Evolutionary conservation across 2,113 vertebrate species (phyloP).

Genomic region (Mustelus asterias): DNA sequence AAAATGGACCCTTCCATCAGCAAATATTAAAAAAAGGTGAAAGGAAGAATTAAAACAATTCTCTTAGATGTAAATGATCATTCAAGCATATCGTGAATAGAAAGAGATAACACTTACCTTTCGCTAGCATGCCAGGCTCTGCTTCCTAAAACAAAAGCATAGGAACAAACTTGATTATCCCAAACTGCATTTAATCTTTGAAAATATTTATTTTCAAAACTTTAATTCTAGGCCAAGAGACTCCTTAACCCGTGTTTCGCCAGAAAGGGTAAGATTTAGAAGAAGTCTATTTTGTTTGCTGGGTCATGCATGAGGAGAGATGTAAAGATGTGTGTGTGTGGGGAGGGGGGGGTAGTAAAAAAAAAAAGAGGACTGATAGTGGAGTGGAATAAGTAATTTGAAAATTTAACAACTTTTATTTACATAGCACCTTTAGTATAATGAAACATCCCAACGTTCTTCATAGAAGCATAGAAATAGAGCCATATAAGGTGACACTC

Average conservation of each 20-base stretch:
- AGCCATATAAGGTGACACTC: background rate
- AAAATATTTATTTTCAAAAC: background rate
- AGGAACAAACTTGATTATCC: background rate
- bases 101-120: conserved; percentile 60
- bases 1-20: background rate
- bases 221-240: background rate
- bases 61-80: background rate
- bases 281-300: background rate
- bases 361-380: background rate
- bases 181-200: background rate
- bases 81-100: background rate
- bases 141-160: conserved; percentile 57
- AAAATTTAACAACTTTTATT: background rate
- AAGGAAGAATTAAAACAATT: background rate
- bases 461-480: background rate
- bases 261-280: background rate
- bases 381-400: background rate
- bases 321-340: background rate
- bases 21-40: background rate
- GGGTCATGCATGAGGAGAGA: background rate
- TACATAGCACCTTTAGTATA: background rate
- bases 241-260: background rate
- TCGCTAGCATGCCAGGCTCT: conserved; percentile 62
- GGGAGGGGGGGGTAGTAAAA: background rate
- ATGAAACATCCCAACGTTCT: background rate